Conservation (phyloP, 2,113 vertebrate genomes). For the Anhinga rufa region DNA sequence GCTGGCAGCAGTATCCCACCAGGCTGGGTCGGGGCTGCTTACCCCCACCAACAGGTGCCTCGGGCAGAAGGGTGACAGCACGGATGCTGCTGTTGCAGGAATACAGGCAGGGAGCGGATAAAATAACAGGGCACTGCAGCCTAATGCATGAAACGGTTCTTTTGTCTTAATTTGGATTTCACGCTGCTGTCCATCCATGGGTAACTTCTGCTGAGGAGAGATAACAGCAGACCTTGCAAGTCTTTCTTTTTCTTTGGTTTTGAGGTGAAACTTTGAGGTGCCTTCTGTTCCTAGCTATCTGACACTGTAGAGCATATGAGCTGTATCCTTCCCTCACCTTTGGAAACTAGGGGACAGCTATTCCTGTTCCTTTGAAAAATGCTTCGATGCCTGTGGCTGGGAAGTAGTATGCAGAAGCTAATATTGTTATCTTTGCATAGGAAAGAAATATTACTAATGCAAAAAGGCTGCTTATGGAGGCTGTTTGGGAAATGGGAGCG, state of each 20-base stretch:
- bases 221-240: neutral
- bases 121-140: neutral
- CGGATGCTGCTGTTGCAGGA: neutral
- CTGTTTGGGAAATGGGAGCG: neutral
- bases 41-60: neutral
- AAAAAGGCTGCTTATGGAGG: neutral
- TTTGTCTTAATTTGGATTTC: neutral
- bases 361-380: neutral
- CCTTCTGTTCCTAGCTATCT: neutral
- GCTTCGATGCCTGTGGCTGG: neutral
- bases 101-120: neutral
- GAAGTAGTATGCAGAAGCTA: neutral
- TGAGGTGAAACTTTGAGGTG: neutral
- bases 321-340: neutral
- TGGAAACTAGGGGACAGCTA: neutral
- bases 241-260: neutral
- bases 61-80: neutral
- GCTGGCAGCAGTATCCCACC: neutral
- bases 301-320: neutral
- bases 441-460: neutral
- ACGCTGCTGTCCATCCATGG: rapidly evolving
- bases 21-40: neutral
- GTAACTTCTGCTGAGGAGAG: neutral
- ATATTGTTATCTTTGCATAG: neutral
- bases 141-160: rapidly evolving